These are phyloP conservation scores for Agrochola lota DNA, from an alignment of 2,888 invertebrate species.

Conservation along the genomic window DNA sequence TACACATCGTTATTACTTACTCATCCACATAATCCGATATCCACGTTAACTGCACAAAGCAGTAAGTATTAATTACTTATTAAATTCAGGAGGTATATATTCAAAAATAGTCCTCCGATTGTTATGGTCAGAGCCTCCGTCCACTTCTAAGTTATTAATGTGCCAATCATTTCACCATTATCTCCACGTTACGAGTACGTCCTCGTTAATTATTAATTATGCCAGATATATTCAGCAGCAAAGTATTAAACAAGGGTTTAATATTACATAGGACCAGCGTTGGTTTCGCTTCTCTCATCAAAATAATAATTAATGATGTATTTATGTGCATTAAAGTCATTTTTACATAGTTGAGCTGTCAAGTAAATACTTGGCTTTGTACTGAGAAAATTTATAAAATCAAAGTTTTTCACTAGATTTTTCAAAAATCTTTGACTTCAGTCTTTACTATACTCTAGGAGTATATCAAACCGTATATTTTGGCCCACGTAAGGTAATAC, in stretches of 20 bases:
- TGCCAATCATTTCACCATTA: slow-evolving; percentile 1
- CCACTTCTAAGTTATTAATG: not conserved
- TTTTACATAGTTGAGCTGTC: not conserved
- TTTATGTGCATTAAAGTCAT: not conserved
- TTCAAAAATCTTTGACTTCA: not conserved
- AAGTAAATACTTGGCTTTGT: not conserved
- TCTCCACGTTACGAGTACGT: not conserved
- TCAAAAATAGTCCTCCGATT: not conserved
- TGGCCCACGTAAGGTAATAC: not conserved
- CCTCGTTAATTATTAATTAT: slow-evolving; percentile 13
- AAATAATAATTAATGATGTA: not conserved
- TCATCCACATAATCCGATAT: not conserved
- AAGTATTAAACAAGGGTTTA: slow-evolving; percentile 9
- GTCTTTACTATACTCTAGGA: not conserved
- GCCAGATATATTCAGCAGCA: not conserved
- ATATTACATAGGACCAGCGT: not conserved
- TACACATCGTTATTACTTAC: not conserved
- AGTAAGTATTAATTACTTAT: not conserved
- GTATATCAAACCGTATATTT: not conserved
- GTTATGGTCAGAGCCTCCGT: not conserved
- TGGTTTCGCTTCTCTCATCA: not conserved
- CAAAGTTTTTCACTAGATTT: not conserved
- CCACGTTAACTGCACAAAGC: not conserved
- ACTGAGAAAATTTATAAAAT: not conserved
- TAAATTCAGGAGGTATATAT: not conserved